Conservation (phyloP, 2,113 vertebrate genomes). For the Hyaena hyaena region DNA sequence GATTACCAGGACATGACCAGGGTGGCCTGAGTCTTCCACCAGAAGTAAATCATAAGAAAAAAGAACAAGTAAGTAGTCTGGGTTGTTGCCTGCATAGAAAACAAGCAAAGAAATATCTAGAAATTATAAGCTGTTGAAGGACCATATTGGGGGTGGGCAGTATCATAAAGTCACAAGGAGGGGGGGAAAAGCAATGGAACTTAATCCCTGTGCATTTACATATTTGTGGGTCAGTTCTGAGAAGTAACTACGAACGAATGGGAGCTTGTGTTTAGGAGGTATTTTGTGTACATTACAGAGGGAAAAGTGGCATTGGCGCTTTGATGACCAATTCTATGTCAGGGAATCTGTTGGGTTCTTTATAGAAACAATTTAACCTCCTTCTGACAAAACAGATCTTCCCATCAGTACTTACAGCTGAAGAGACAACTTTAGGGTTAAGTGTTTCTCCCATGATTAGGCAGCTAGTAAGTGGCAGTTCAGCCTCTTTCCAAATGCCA, state of each 20-base stretch:
- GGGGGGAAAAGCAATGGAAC: neutral
- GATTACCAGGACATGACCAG: neutral
- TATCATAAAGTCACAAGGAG: neutral
- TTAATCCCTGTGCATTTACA: neutral
- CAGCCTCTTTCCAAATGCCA: neutral
- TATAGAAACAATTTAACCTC: neutral
- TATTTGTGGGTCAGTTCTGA: neutral
- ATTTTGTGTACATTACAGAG: neutral
- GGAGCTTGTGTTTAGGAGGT: neutral
- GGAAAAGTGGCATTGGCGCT: neutral
- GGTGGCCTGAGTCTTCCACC: neutral
- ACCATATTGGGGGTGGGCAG: neutral
- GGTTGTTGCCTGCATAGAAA: neutral
- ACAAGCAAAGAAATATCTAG: neutral
- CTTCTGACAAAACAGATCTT: neutral
- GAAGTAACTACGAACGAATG: neutral
- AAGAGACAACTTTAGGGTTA: neutral
- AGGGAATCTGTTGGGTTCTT: neutral
- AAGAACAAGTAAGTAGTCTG: slow-evolving; percentile 52
- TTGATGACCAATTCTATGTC: neutral
- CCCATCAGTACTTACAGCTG: neutral
- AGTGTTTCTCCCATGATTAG: neutral
- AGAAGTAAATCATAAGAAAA: neutral
- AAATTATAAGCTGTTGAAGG: neutral
- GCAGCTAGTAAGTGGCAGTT: neutral